A percentile compares a stretch with the other conserved stretches of the same genome.
phyloP scores from a whole-genome alignment of 2,888 invertebrate species.

The Eristalis tenax region DNA sequence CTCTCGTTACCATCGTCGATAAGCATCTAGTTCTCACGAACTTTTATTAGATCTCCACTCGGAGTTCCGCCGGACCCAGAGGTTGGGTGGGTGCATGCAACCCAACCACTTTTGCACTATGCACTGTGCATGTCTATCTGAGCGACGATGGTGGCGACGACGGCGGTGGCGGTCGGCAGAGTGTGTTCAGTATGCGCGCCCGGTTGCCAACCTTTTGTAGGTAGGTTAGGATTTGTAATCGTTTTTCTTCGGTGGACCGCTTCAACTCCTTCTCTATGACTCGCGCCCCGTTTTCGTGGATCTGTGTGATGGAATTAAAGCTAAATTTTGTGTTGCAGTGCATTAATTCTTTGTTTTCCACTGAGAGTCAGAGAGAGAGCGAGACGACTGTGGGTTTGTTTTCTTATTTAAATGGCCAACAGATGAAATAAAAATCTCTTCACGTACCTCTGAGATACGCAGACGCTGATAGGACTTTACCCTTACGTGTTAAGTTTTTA shows the following conservation, averaged over 20 bases:
- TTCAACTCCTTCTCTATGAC: neutral
- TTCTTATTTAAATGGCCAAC: slow-evolving; percentile 51
- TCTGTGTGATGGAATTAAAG: slow-evolving; percentile 63
- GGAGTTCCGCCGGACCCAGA: slow-evolving; percentile 72
- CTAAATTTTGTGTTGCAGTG: slow-evolving; percentile 58
- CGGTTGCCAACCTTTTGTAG: slow-evolving; percentile 59
- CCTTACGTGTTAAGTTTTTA: slow-evolving; percentile 64
- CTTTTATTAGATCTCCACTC: slow-evolving; percentile 76
- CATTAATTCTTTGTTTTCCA: slow-evolving; percentile 68
- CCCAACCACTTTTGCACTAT: slow-evolving; percentile 70
- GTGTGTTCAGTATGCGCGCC: slow-evolving; percentile 57
- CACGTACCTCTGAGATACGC: slow-evolving; percentile 67
- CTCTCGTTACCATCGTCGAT: slow-evolving; percentile 75
- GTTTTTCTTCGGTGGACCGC: neutral
- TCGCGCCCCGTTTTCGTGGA: slow-evolving; percentile 1
- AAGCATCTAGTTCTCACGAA: slow-evolving; percentile 80
- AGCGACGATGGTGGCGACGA: neutral
- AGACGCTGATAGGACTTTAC: slow-evolving; percentile 53
- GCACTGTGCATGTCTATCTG: slow-evolving; percentile 58
- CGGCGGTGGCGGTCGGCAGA: neutral
- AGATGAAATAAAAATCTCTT: slow-evolving; percentile 64
- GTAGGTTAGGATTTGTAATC: slow-evolving; percentile 57
- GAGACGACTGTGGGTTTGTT: neutral
- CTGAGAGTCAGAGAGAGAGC: neutral
- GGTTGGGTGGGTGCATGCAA: slow-evolving; percentile 72